These are phyloP conservation scores for Leptoclinus maculatus DNA, from an alignment of 2,797 vertebrate species.

Conservation along the genomic window DNA sequence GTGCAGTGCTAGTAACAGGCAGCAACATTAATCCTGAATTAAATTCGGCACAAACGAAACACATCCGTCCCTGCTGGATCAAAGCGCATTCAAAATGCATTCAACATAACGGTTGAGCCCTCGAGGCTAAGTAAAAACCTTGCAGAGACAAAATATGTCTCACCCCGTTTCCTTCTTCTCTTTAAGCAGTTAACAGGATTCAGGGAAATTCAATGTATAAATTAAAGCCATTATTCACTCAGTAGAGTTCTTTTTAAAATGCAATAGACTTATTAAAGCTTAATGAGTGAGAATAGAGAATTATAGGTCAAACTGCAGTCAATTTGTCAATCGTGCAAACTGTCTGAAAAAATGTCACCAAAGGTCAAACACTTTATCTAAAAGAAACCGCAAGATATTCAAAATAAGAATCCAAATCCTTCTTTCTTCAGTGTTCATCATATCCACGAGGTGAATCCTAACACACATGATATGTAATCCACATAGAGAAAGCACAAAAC, in stretches of 20 bases:
- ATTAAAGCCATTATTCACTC: conserved; percentile 2
- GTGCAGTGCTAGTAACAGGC: neutral
- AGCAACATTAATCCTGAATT: neutral
- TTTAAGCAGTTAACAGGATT: neutral
- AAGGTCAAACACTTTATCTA: neutral
- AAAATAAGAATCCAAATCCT: neutral
- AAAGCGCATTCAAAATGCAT: neutral
- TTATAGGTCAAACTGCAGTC: neutral
- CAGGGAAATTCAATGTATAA: neutral
- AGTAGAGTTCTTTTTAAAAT: neutral
- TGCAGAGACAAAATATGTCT: neutral
- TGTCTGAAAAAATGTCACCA: neutral
- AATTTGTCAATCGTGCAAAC: neutral
- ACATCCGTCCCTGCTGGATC: neutral
- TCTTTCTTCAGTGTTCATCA: neutral
- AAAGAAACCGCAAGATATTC: neutral
- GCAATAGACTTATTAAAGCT: neutral
- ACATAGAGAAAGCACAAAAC: neutral
- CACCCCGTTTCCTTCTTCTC: neutral
- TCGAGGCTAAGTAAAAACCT: neutral
- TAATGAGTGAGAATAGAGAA: neutral
- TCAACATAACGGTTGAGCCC: neutral
- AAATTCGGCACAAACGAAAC: neutral
- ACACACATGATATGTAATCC: neutral
- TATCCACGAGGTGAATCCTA: neutral